A percentile compares a stretch with the other conserved stretches of the same genome.
Evolutionary conservation across 2,797 vertebrate species (phyloP).

Genomic region (Psittacula derbiana): DNA sequence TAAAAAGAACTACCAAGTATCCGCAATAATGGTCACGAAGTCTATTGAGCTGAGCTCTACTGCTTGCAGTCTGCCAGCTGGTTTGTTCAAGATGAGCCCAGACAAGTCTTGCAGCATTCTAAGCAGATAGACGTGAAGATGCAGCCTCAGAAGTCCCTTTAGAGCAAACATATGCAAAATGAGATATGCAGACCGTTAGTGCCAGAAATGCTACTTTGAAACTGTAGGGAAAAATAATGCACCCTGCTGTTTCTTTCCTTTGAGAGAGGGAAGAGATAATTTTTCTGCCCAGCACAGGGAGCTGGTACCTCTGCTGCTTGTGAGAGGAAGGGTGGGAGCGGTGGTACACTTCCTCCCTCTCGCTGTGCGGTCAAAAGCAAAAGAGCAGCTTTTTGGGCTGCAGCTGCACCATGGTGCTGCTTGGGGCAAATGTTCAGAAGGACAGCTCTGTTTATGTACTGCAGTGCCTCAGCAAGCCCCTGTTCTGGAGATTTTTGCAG

Average conservation of each 20-base stretch:
- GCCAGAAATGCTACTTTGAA: not conserved
- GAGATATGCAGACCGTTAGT: not conserved
- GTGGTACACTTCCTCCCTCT: not conserved
- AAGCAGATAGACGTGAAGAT: not conserved
- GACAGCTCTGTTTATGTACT: not conserved
- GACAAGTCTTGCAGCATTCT: not conserved
- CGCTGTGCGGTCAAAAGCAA: accelerated
- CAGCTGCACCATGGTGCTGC: not conserved
- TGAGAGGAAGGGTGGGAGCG: not conserved
- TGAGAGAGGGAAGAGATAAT: not conserved
- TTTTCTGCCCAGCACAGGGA: not conserved
- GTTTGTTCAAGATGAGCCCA: not conserved
- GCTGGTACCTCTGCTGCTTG: not conserved
- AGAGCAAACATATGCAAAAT: not conserved
- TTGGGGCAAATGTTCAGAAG: not conserved
- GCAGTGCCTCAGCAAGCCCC: not conserved
- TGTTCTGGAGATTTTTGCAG: not conserved
- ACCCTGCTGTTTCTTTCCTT: not conserved
- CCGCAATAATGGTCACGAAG: not conserved
- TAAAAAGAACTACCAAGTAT: not conserved
- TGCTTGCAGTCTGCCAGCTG: not conserved
- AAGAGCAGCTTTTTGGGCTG: not conserved
- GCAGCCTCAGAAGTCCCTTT: not conserved
- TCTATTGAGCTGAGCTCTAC: not conserved
- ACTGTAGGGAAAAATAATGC: not conserved